Percentiles rank a stretch among this genome's conserved stretches.
Evolutionary conservation across 2,888 invertebrate species (phyloP).

Genomic region (Sphecodes monilicornis): DNA sequence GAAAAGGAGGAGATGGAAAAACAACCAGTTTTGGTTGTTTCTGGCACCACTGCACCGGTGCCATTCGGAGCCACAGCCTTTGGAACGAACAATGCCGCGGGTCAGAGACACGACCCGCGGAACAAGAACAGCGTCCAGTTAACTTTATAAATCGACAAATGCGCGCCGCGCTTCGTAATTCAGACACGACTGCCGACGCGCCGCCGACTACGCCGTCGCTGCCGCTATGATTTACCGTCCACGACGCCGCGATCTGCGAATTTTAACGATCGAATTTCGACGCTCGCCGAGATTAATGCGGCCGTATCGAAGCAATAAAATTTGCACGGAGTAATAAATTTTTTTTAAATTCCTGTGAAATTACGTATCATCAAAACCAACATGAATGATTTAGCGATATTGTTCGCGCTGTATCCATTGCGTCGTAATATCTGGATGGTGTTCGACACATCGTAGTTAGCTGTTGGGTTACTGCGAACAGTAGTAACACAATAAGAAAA

Average conservation of each 20-base stretch:
- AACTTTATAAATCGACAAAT: slow-evolving; percentile 31
- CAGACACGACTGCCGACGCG: slow-evolving; percentile 7
- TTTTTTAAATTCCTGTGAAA: neutral
- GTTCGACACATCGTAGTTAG: neutral
- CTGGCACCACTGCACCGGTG: no score
- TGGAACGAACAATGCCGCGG: slow-evolving; percentile 22
- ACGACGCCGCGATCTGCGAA: neutral
- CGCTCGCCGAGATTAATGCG: slow-evolving; percentile 8
- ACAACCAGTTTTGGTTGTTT: no score
- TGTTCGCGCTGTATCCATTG: neutral
- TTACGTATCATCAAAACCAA: slow-evolving; percentile 18
- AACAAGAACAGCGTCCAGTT: slow-evolving; percentile 9
- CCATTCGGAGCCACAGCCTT: neutral
- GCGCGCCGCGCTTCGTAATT: slow-evolving; percentile 18
- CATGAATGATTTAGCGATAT: slow-evolving; percentile 14
- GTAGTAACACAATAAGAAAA: no score
- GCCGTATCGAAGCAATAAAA: slow-evolving; percentile 8
- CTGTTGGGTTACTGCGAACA: neutral
- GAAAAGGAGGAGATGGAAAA: no score
- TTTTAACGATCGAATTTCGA: slow-evolving; percentile 6
- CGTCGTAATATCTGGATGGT: neutral
- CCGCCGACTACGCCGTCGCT: neutral
- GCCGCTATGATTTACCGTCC: slow-evolving; percentile 10
- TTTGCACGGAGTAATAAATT: slow-evolving; percentile 6
- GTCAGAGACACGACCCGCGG: slow-evolving; percentile 3